Base-by-base conservation (phyloP, 2,797 vertebrate genomes). In the Parotocinclus haroldoi region DNA sequence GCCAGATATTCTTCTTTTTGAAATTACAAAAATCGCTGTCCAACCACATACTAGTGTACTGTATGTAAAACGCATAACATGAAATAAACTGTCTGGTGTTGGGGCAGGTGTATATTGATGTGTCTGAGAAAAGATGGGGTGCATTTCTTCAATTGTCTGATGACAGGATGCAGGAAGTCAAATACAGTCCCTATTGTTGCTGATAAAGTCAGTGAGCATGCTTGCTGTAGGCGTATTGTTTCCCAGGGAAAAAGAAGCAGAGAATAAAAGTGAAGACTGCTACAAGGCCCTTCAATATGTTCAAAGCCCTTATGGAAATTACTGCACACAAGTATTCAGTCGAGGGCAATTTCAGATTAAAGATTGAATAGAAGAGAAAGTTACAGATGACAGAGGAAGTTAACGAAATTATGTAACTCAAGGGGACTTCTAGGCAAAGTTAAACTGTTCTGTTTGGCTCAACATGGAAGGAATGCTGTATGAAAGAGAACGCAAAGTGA, bases 221-320 rank as follows among this genome's bases (percentile, higher is more conserved):
- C 89, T 88, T 88, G 85, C 95, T 96, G 96, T 97, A 97, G 96
- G 95, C 91, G 95, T 82, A 68, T 87, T 79, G 70, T 88, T 87
- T 94, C 92, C 84, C 78, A 90, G 89, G 91, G 86, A 84, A 87
- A 85, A 88, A 69, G 82, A 89, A 88, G 92, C 84, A n/a, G n/a
- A 81, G 92, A 90, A 93, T 93, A 90, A 94, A 94, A 95, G 93
- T 88, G 89, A 93, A 85, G 78, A 88, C 86, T 77, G 85, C 85
- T 85, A 86, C 79, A 62, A 84, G 88, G 76, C 80, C 89, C 89
- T 92, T 91, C 93, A 93, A 91, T 89, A 92, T 92, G 93, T 94
- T 95, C 92, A 94, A 93, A 92, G 90, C 89, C 91, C 90, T 85
- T 87, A 94, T 93, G 86, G 88, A 90, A 86, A 87, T 87, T 76